These are phyloP conservation scores for Oikopleura albicans DNA, from an alignment of 23 tunicate genomes.

Conservation along the genomic window DNA sequence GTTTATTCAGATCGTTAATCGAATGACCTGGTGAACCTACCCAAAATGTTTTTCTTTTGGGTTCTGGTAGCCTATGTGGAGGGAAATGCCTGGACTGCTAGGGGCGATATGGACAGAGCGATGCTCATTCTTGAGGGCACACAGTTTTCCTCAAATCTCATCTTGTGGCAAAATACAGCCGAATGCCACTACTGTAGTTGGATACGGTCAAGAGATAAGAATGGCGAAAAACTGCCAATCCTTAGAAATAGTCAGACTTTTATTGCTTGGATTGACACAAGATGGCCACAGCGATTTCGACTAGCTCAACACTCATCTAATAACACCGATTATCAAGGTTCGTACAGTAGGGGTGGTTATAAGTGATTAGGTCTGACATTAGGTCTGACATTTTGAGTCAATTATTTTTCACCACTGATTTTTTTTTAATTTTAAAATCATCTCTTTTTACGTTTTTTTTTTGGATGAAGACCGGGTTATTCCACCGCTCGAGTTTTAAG, in stretches of 20 bases:
- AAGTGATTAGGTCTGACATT: too few relatives aligned
- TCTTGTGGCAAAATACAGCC: not conserved
- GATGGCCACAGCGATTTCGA: constrained; percentile 1
- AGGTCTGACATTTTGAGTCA: too few relatives aligned
- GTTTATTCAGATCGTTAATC: too few relatives aligned
- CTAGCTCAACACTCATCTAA: not conserved
- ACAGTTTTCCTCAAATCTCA: not conserved
- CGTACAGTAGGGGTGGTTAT: too few relatives aligned
- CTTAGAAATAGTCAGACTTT: not conserved
- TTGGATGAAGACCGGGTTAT: too few relatives aligned
- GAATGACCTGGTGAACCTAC: too few relatives aligned
- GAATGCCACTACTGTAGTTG: constrained; percentile 16
- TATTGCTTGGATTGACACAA: not conserved
- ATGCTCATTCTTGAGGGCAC: not conserved
- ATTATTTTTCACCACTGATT: too few relatives aligned
- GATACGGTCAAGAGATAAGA: not conserved
- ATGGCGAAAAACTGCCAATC: not conserved
- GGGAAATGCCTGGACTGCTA: not conserved
- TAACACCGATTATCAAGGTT: not conserved
- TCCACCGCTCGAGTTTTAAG: too few relatives aligned
- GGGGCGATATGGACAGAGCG: not conserved
- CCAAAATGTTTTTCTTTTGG: not conserved
- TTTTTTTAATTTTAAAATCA: too few relatives aligned
- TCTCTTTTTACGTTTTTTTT: too few relatives aligned
- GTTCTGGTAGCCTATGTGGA: not conserved